Evolutionary conservation across 1,140 invertebrate species (phyloP).

Genomic region (Drosophila sulfurigaster): DNA sequence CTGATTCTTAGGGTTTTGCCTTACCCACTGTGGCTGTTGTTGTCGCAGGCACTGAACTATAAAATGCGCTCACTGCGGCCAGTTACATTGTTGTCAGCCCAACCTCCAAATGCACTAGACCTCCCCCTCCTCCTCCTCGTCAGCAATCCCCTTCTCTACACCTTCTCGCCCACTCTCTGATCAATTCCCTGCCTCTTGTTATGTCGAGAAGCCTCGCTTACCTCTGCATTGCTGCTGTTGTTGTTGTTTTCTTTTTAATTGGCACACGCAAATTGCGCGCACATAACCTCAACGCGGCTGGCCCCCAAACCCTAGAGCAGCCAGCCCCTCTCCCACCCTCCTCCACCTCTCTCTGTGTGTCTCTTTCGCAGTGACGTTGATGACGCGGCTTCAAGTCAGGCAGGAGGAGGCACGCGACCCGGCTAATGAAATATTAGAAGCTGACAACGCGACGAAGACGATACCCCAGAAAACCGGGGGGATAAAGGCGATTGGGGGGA

Average conservation of each 20-base stretch:
- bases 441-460: slow-evolving; percentile 69
- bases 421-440: slow-evolving; percentile 80
- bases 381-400: slow-evolving; percentile 26
- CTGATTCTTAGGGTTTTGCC: background rate
- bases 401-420: slow-evolving; percentile 51
- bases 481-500: background rate
- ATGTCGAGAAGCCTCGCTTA: background rate
- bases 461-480: slow-evolving; percentile 41
- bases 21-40: slow-evolving; percentile 13
- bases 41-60: slow-evolving; percentile 66
- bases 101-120: slow-evolving; percentile 10
- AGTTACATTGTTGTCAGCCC: slow-evolving; percentile 56
- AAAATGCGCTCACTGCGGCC: slow-evolving; percentile 55
- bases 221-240: background rate
- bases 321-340: slow-evolving; percentile 1
- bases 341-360: background rate
- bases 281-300: slow-evolving; percentile 73
- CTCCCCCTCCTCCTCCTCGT: slow-evolving; percentile 9
- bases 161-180: background rate
- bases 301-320: slow-evolving; percentile 29
- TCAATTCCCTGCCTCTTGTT: background rate
- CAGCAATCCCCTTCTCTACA: no score
- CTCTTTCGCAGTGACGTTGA: slow-evolving; percentile 19
- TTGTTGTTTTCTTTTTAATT: slow-evolving; percentile 63
- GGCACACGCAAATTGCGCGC: slow-evolving; percentile 78